phyloP scores from a whole-genome alignment of 1,140 invertebrate genomes.

The Ephestia elutella region DNA sequence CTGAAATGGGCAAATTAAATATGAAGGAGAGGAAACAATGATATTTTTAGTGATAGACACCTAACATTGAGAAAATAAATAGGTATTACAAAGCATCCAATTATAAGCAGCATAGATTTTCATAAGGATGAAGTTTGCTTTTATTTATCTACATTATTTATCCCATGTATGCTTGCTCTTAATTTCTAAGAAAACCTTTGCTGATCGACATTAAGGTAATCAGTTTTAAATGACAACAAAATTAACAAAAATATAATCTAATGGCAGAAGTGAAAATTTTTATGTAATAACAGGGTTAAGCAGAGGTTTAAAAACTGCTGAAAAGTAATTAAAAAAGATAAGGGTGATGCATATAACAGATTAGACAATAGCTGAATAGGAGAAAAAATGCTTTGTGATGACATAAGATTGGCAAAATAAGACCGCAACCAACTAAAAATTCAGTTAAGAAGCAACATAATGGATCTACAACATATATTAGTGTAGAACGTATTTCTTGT shows the following conservation, averaged over 20 bases:
- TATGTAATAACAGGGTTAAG: not conserved
- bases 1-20: constrained; percentile 40
- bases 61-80: too few relatives aligned
- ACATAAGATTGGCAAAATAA: not conserved
- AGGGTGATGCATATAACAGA: not conserved
- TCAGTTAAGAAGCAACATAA: not conserved
- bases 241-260: too few relatives aligned
- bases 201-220: too few relatives aligned
- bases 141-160: too few relatives aligned
- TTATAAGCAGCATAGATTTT: too few relatives aligned
- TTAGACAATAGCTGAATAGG: not conserved
- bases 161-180: too few relatives aligned
- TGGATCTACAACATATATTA: not conserved
- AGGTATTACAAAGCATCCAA: not conserved
- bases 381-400: not conserved
- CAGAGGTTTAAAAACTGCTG: not conserved
- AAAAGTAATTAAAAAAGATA: not conserved
- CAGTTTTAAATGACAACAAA: too few relatives aligned
- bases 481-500: constrained; percentile 5
- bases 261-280: too few relatives aligned
- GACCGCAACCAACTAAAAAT: constrained; percentile 1
- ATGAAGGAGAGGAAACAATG: not conserved
- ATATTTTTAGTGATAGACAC: constrained; percentile 4
- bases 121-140: not conserved
- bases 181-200: too few relatives aligned